phyloP scores from a whole-genome alignment of 2,888 invertebrate species.

The Caprella mutica region DNA sequence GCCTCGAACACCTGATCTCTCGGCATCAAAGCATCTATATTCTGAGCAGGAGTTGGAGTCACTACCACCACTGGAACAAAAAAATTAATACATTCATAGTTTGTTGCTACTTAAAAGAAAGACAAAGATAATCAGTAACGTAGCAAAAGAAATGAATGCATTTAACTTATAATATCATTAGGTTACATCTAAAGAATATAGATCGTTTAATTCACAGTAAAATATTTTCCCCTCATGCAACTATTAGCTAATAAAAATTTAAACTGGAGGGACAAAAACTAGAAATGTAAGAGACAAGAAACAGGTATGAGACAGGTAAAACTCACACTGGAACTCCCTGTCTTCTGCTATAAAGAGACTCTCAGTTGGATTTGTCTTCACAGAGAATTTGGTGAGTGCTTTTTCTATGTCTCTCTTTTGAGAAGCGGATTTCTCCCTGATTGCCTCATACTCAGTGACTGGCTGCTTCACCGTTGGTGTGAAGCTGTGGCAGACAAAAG shows the following conservation, averaged over 20 bases:
- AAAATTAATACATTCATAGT: no score
- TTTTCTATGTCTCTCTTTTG: slow-evolving; percentile 89
- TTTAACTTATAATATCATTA: no score
- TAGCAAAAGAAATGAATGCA: no score
- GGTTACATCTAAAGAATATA: no score
- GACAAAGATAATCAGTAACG: no score
- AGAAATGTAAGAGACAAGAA: no score
- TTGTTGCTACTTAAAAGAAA: no score
- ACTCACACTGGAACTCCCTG: slow-evolving; percentile 41
- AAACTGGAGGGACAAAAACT: no score
- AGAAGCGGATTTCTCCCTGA: slow-evolving; percentile 82
- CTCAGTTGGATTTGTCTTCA: slow-evolving; percentile 86
- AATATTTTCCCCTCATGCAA: no score
- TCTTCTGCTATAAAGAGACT: slow-evolving; percentile 83
- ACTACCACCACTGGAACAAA: slow-evolving; percentile 67
- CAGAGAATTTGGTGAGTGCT: slow-evolving; percentile 82
- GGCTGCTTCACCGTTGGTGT: slow-evolving; percentile 75
- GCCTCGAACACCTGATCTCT: slow-evolving; percentile 85
- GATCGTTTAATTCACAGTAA: no score
- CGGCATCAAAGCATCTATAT: slow-evolving; percentile 72
- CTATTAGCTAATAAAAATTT: no score
- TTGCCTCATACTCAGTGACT: slow-evolving; percentile 89
- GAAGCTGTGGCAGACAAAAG: slow-evolving; percentile 17
- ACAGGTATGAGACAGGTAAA: no score
- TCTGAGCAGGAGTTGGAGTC: slow-evolving; percentile 65